A percentile compares a stretch with the other conserved stretches of the same genome.
Evolutionary conservation across 2,888 invertebrate genomes (phyloP).

Genomic region (Diloba caeruleocephala): DNA sequence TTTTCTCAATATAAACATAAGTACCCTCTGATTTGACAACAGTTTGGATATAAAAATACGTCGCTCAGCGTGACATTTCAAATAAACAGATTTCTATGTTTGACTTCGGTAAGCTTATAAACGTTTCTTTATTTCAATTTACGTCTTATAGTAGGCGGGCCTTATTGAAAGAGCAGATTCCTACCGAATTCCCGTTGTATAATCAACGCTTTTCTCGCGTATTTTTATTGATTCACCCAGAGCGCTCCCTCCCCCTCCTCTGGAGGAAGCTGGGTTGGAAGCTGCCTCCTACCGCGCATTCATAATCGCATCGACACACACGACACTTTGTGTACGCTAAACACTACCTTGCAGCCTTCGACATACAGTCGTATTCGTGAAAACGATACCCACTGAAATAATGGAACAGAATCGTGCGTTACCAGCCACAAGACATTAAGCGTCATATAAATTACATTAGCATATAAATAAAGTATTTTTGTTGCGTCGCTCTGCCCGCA

Average conservation of each 20-base stretch:
- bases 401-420: slow-evolving; percentile 87
- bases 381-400: slow-evolving; percentile 67
- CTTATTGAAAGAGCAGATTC: slow-evolving; percentile 81
- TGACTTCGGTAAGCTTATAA: slow-evolving; percentile 60
- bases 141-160: slow-evolving; percentile 64
- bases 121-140: slow-evolving; percentile 68
- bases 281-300: slow-evolving; percentile 88
- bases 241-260: slow-evolving; percentile 67
- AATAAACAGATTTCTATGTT: slow-evolving; percentile 58
- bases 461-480: slow-evolving; percentile 90
- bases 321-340: slow-evolving; percentile 68
- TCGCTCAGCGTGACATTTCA: slow-evolving; percentile 27
- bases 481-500: slow-evolving; percentile 79
- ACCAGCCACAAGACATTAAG: slow-evolving; percentile 88
- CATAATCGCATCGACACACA: slow-evolving; percentile 88
- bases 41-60: slow-evolving; percentile 13
- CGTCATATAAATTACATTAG: slow-evolving; percentile 89
- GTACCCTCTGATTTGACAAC: slow-evolving; percentile 8
- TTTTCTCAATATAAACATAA: slow-evolving; percentile 8
- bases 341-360: slow-evolving; percentile 70
- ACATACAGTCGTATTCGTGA: slow-evolving; percentile 67
- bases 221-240: slow-evolving; percentile 87
- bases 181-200: slow-evolving; percentile 84
- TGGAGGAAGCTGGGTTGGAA: slow-evolving; percentile 82
- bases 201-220: slow-evolving; percentile 88